Evolutionary conservation across 2,888 invertebrate genomes (phyloP).

Genomic region (Agriopis leucophaearia): DNA sequence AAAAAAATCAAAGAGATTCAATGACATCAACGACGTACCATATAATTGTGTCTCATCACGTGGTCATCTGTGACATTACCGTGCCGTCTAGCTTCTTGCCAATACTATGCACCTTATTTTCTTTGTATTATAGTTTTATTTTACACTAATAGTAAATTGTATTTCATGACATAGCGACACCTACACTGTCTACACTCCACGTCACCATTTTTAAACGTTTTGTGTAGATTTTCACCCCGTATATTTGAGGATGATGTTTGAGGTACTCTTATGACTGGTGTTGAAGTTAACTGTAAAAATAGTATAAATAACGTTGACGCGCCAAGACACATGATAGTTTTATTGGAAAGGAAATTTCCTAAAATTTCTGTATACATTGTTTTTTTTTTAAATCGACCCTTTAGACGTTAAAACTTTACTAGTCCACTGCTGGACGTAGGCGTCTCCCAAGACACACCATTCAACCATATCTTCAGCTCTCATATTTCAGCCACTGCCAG

Average conservation of each 20-base stretch:
- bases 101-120: constrained; percentile 12
- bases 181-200: constrained; percentile 49
- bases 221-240: constrained; percentile 28
- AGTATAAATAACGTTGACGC: constrained; percentile 16
- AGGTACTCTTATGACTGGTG: constrained; percentile 22
- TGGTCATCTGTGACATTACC: constrained; percentile 60
- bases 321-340: constrained; percentile 18
- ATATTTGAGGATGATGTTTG: constrained; percentile 18
- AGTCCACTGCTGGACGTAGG: no score
- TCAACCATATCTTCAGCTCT: no score
- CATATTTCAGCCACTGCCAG: no score
- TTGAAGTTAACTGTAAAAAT: constrained; percentile 31
- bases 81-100: not conserved
- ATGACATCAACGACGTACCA: constrained; percentile 58
- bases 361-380: not conserved
- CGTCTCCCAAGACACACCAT: no score
- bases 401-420: not conserved
- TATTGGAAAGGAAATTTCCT: not conserved
- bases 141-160: constrained; percentile 5
- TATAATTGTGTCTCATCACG: constrained; percentile 66
- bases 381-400: no score
- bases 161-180: constrained; percentile 43
- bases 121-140: constrained; percentile 11
- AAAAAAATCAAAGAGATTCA: constrained; percentile 41
- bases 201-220: constrained; percentile 29